Conservation (phyloP, 2,113 vertebrate species). For the Microtus ochrogaster region DNA sequence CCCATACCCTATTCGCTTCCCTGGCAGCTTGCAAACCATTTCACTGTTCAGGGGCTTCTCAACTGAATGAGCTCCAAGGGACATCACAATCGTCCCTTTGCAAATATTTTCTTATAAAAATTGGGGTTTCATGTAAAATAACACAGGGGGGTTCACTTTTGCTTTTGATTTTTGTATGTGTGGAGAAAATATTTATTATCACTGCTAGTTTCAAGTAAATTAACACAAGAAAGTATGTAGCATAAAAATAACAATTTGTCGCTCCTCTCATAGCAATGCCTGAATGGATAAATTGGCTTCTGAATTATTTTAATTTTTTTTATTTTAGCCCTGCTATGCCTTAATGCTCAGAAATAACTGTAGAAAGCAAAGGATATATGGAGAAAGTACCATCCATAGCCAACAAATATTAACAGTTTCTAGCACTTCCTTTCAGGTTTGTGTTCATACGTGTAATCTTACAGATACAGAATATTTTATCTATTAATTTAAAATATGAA, state of each 20-base stretch:
- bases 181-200: slow-evolving; percentile 35
- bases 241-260: slow-evolving; percentile 39
- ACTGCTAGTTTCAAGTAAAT: slow-evolving; percentile 41
- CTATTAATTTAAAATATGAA: slow-evolving; percentile 17
- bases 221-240: slow-evolving; percentile 15
- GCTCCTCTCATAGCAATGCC: background rate
- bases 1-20: background rate
- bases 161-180: slow-evolving; percentile 9
- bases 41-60: slow-evolving; percentile 24
- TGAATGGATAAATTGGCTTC: background rate
- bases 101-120: slow-evolving; percentile 33
- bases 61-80: slow-evolving; percentile 21
- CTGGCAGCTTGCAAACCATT: background rate
- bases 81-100: slow-evolving; percentile 3
- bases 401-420: slow-evolving; percentile 2
- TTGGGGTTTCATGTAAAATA: slow-evolving; percentile 18
- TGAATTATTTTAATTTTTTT: background rate
- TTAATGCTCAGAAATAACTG: background rate
- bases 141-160: slow-evolving; percentile 16
- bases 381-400: background rate
- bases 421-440: background rate
- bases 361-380: slow-evolving; percentile 7
- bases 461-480: background rate
- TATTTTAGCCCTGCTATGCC: background rate
- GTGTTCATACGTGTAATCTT: background rate